Conservation (phyloP, 2,888 invertebrate genomes). For the Cheilosia grossa region DNA sequence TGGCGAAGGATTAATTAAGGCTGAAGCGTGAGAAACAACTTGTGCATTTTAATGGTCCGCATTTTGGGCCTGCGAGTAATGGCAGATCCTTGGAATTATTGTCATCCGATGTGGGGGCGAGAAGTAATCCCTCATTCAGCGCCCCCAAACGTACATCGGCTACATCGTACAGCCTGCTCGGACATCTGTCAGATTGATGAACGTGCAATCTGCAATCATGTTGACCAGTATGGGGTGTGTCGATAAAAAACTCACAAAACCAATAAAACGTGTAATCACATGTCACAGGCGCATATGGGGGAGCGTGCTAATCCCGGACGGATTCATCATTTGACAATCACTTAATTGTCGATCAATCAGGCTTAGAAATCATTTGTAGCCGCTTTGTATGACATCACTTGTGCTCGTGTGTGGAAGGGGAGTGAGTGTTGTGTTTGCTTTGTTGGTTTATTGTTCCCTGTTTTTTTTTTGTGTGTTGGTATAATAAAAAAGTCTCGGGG, state of each 20-base stretch:
- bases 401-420: neutral
- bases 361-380: conserved; percentile 74
- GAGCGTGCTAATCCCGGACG: conserved; percentile 74
- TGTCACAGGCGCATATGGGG: conserved; percentile 59
- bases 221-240: conserved; percentile 29
- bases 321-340: conserved; percentile 77
- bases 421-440: conserved; percentile 34
- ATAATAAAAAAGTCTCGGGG: conserved; percentile 39
- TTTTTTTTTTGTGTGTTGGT: conserved; percentile 31
- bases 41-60: conserved; percentile 78
- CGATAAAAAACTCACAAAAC: conserved; percentile 65
- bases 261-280: conserved; percentile 76
- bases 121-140: neutral
- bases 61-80: conserved; percentile 39
- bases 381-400: conserved; percentile 60
- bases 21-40: conserved; percentile 77
- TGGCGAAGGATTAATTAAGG: conserved; percentile 78
- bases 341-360: conserved; percentile 78
- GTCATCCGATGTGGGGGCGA: conserved; percentile 63
- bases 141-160: neutral
- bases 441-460: conserved; percentile 31
- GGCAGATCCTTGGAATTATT: conserved; percentile 53
- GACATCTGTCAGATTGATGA: conserved; percentile 61
- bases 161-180: neutral
- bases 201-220: conserved; percentile 47